Base-by-base conservation (phyloP, 2,888 invertebrate genomes). In the Drosophila diplacantha region DNA sequence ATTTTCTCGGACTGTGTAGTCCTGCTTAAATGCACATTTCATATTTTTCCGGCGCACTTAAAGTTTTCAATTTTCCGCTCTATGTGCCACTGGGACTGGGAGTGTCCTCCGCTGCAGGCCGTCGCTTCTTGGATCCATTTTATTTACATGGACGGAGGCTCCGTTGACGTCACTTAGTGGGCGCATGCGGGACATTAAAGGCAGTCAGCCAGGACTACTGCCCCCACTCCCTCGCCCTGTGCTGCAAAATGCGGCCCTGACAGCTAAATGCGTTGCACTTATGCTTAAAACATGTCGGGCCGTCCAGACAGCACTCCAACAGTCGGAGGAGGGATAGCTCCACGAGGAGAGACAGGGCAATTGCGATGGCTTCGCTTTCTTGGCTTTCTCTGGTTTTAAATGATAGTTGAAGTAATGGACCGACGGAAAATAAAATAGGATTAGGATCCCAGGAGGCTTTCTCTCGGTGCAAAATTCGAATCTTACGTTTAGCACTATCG, bases 191-290 rank as follows among this genome's bases (percentile, higher is more conserved):
- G 69, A 71, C 61, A 66, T 74, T 77, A 69, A 77, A 74, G 55
- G 77, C 77, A 71, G 74, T 53, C 71, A 76, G 72, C 65, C 74
- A 70, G 68, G 81, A 73, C 43, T 35, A 34, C 41, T 49, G n/a
- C 46, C 54, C 57, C 54, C 41, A 32, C 50, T 31, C 66, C 53
- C 54, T 51, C 31, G 26, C 16, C 24, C 31, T 24, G 14, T 53
- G 56, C 46, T 54, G 53, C 35, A 54, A 58, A 70, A 67, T 59
- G 65, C 66, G 70, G 52, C 56, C 58, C 63, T 81, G 81, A 83
- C 81, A 81, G 83, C 78, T 80, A 82, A 82, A 82, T 82, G 81
- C 82, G 76, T 80, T 76, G 78, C 80, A 80, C 81, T 81, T 81
- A 80, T 76, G 80, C 81, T 78, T 82, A 80, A 80, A 80, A 75